A percentile compares a stretch with the other conserved stretches of the same genome.
Conservation (phyloP, 2,113 vertebrate genomes). For the Anguilla japonica region DNA sequence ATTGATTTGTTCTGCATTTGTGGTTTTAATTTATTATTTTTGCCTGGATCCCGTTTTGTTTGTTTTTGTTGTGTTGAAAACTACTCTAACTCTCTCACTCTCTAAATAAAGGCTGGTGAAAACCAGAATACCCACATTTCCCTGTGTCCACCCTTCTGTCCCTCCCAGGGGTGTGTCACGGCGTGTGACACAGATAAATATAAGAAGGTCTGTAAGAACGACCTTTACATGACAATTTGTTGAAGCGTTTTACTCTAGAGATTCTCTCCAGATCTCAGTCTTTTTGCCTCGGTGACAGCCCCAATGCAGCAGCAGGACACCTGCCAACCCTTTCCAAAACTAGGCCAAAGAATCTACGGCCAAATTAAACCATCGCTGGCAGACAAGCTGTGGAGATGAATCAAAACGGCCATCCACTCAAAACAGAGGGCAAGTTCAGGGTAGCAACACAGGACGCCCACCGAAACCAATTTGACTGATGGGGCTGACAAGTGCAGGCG, state of each 20-base stretch:
- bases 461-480: slow-evolving; percentile 20
- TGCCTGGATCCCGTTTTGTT: too few relatives aligned
- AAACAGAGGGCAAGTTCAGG: not conserved
- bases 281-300: not conserved
- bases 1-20: too few relatives aligned
- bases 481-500: slow-evolving; percentile 9
- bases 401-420: not conserved
- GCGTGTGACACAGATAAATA: too few relatives aligned
- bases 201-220: not conserved
- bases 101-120: too few relatives aligned
- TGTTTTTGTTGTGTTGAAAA: too few relatives aligned
- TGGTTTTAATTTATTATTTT: too few relatives aligned
- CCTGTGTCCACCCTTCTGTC: too few relatives aligned
- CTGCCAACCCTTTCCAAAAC: not conserved
- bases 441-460: slow-evolving; percentile 27
- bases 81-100: too few relatives aligned
- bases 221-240: slow-evolving; percentile 11
- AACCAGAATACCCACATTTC: too few relatives aligned
- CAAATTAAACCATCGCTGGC: not conserved
- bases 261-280: slow-evolving; percentile 8
- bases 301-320: not conserved
- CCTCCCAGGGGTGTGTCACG: too few relatives aligned
- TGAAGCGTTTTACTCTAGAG: slow-evolving; percentile 28
- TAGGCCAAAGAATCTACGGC: not conserved
- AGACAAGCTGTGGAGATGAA: not conserved